phyloP scores from a whole-genome alignment of 2,113 vertebrate species.

The Ctenomys sociabilis region DNA sequence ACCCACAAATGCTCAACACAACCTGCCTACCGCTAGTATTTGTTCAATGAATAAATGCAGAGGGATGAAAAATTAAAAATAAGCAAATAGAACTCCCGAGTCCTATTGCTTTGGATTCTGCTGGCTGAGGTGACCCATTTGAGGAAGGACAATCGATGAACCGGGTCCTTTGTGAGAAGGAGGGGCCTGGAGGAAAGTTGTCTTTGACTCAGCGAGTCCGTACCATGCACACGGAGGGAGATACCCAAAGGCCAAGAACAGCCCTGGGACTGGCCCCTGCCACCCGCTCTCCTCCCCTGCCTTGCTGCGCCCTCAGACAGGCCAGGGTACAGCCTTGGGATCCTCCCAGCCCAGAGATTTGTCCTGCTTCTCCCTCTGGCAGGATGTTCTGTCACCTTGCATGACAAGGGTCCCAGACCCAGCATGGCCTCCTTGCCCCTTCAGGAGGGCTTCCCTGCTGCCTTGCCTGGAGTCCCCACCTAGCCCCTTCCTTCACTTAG shows the following conservation, averaged over 20 bases:
- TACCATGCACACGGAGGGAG: not conserved
- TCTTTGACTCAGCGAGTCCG: not conserved
- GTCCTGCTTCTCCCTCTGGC: not conserved
- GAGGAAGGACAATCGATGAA: conserved; percentile 2
- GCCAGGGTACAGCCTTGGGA: not conserved
- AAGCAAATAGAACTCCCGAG: not conserved
- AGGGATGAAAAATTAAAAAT: conserved; percentile 2
- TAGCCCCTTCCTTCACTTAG: accelerated
- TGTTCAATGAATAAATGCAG: not conserved
- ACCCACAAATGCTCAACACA: not conserved
- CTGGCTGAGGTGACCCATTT: not conserved
- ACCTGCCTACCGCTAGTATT: not conserved
- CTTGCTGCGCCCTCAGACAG: not conserved
- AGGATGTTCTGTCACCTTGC: not conserved
- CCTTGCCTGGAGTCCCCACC: not conserved
- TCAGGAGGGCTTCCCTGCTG: not conserved
- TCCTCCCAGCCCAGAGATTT: not conserved
- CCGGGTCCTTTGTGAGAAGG: not conserved
- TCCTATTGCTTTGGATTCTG: not conserved
- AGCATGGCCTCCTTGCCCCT: not conserved
- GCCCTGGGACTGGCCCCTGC: not conserved
- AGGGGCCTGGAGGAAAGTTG: accelerated
- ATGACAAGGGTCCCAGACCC: not conserved
- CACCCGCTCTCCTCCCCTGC: no score
- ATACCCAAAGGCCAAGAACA: no score